Evolutionary conservation across 1,140 invertebrate genomes (phyloP), one percentile per base, ranked within the genome.

Genomic region (Trichonephila clavata): DNA sequence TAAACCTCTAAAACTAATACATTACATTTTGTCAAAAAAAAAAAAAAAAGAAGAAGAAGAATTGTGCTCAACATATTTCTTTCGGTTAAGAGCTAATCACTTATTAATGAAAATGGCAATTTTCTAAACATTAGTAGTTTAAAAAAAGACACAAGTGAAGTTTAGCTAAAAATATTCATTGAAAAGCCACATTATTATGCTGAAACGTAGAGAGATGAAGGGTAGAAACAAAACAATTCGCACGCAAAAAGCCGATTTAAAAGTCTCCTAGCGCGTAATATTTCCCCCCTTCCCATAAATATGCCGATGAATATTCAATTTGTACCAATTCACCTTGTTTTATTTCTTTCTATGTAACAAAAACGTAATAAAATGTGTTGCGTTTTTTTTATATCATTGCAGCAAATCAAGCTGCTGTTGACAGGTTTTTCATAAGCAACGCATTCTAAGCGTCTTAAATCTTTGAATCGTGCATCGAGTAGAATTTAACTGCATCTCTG

Each of bases 341-440:
- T 77, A 77, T 32, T 32, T 3, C 3, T 77, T 39, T 39, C 71
- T 39, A 32, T 3, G 14, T 16, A 18, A 39, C 27, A 27, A 24
- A 77, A 39, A 32, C 16, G 71, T 27, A 32, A 6, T 32, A 32
- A 77, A 77, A 77, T 32, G 14, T 16, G 32, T 18, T 13, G 14
- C 32, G 71, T 32, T 24, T 77, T 71, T 77, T 77, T 39, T 13
- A 39, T 16, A 39, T 16, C 71, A 32, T 1, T 32, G 71, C 71
- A 13, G 71, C 71, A 77, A 77, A 77, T 77, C 71, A 77, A 77
- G 18, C 14, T 24, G 14, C 24, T 39, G 71, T 77, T 77, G 71
- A 77, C 71, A 77, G 71, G 1, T 77, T 77, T 77, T 77, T 77
- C 71, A 77, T 77, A 77, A 39, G 71, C 27, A 77, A 18, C 71